phyloP scores from a whole-genome alignment of 2,113 vertebrate species.

The Oxygymnocypris stewartii region DNA sequence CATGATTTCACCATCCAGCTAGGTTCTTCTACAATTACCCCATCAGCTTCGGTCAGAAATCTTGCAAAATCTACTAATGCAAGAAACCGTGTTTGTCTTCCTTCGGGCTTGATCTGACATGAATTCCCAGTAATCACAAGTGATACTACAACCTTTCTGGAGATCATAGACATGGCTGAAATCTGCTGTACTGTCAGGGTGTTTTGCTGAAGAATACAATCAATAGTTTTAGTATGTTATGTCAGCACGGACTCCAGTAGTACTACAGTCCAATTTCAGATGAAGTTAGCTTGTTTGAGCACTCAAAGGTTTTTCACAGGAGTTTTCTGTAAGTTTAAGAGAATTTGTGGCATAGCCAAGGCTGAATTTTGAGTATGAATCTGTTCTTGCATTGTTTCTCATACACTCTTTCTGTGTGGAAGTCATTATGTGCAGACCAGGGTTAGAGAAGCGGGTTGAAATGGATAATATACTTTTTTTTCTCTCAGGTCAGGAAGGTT shows the following conservation, averaged over 20 bases:
- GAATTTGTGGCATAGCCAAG: neutral
- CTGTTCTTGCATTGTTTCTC: neutral
- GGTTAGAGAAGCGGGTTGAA: constrained; percentile 1
- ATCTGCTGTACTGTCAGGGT: neutral
- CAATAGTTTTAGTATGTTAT: neutral
- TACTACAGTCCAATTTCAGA: neutral
- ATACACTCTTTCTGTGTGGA: neutral
- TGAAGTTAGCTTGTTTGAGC: neutral
- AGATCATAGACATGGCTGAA: neutral
- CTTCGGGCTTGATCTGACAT: neutral
- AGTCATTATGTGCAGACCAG: constrained; percentile 1
- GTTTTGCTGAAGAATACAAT: neutral
- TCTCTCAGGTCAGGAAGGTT: constrained; percentile 53
- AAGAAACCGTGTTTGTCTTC: neutral
- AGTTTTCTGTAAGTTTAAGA: neutral
- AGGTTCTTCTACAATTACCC: too few species aligned
- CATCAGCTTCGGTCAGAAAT: too few species aligned
- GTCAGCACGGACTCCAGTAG: neutral
- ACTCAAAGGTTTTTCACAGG: too few species aligned
- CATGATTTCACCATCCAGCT: too few species aligned
- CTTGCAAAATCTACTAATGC: too few species aligned
- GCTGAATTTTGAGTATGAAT: neutral
- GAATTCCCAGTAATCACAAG: neutral
- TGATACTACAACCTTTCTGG: neutral
- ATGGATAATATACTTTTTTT: constrained; percentile 39